Percentiles rank a stretch among this genome's conserved stretches.
These are phyloP conservation scores for Cremastinae sp. DNA, from an alignment of 2,888 invertebrate genomes.

Conservation along the genomic window DNA sequence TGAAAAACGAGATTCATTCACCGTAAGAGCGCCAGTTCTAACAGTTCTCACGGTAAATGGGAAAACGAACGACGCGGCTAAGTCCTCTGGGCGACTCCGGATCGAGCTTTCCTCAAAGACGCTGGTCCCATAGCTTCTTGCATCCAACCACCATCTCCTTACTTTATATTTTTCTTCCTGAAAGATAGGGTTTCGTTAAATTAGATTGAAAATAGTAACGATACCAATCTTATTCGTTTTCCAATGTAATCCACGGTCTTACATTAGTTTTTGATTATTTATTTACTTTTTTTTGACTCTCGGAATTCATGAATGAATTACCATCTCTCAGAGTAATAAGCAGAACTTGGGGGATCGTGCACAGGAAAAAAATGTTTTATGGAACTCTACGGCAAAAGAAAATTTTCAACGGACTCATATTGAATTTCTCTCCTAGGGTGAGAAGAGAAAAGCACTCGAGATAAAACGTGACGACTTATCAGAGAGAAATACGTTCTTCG, in stretches of 20 bases:
- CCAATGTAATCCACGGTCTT: slow-evolving; percentile 35
- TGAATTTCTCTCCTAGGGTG: background rate
- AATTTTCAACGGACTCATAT: background rate
- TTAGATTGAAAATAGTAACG: slow-evolving; percentile 37
- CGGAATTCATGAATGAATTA: background rate
- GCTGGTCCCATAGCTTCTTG: slow-evolving; percentile 6
- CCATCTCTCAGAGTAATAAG: background rate
- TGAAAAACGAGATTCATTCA: too few species aligned
- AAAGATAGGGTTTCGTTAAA: slow-evolving; percentile 41
- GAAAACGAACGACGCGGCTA: slow-evolving; percentile 57
- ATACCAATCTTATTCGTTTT: slow-evolving; percentile 46
- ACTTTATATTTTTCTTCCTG: slow-evolving; percentile 23
- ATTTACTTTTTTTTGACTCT: background rate
- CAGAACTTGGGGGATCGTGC: background rate
- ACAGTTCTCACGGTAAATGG: slow-evolving; percentile 67
- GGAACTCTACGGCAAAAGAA: background rate
- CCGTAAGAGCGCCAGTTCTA: slow-evolving; percentile 53
- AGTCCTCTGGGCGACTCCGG: slow-evolving; percentile 13
- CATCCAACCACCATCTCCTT: slow-evolving; percentile 15
- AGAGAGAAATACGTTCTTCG: too few species aligned
- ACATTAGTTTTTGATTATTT: slow-evolving; percentile 5
- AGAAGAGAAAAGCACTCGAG: background rate
- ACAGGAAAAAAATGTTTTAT: background rate
- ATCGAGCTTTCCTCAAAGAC: slow-evolving; percentile 43
- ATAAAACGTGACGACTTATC: slow-evolving; percentile 21